Evolutionary conservation across 2,113 vertebrate species (phyloP).

Genomic region (Xyliphius kryptos): DNA sequence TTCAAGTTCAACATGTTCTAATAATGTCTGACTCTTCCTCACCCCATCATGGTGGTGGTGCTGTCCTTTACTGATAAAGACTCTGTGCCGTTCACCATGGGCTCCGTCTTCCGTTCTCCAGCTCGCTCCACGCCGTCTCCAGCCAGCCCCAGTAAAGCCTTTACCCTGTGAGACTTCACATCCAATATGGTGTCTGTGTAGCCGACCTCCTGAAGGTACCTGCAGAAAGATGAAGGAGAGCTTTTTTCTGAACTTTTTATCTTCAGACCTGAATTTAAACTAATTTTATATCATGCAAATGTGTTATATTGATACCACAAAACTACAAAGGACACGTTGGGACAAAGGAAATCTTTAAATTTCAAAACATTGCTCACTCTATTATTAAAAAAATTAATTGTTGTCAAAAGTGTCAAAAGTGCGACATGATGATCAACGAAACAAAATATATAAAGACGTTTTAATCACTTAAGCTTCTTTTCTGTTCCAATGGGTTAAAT

Average conservation of each 20-base stretch:
- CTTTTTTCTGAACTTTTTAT: not conserved
- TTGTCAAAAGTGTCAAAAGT: too few species aligned
- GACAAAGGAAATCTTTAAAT: too few species aligned
- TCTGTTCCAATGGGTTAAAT: too few species aligned
- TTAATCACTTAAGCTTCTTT: too few species aligned
- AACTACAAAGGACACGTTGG: too few species aligned
- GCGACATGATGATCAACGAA: too few species aligned
- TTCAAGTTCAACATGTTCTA: not conserved
- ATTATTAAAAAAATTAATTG: too few species aligned
- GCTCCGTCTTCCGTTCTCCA: constrained; percentile 74
- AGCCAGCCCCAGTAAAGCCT: constrained; percentile 81
- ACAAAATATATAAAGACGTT: too few species aligned
- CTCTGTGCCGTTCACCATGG: constrained; percentile 87
- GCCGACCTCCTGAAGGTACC: constrained; percentile 94
- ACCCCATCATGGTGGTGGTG: constrained; percentile 71
- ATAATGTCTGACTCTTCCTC: constrained; percentile 41
- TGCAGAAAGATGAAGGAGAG: constrained; percentile 43
- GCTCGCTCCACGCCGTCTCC: constrained; percentile 76
- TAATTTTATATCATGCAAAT: too few species aligned
- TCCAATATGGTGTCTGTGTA: constrained; percentile 92
- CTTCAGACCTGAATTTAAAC: too few species aligned
- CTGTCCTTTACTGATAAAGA: constrained; percentile 70
- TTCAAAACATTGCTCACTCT: too few species aligned
- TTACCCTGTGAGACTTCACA: constrained; percentile 89
- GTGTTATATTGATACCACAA: too few species aligned